phyloP scores from a whole-genome alignment of 2,113 vertebrate species.

The Tachycineta bicolor region DNA sequence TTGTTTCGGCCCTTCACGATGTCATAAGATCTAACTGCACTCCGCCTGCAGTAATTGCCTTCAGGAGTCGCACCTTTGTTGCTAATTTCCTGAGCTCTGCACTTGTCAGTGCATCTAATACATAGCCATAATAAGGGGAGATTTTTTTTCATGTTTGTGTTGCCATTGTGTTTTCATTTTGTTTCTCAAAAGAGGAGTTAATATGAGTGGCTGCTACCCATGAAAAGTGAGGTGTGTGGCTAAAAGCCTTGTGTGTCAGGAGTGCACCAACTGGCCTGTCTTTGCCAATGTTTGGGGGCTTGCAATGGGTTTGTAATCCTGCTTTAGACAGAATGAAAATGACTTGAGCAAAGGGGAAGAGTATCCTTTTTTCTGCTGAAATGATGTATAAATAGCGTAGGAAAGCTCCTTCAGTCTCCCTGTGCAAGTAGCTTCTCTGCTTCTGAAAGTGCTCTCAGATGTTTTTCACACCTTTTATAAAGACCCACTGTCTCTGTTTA shows the following conservation, averaged over 20 bases:
- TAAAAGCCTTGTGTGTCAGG: not conserved
- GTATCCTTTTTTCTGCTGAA: not conserved
- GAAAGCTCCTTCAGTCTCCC: not conserved
- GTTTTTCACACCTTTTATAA: not conserved
- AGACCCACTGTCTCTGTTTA: not conserved
- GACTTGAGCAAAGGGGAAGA: not conserved
- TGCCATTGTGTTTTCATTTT: not conserved
- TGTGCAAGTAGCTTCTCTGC: not conserved
- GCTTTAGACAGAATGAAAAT: not conserved
- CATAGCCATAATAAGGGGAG: not conserved
- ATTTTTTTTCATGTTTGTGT: not conserved
- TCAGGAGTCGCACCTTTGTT: not conserved
- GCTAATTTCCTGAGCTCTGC: not conserved
- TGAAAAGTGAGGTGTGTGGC: not conserved
- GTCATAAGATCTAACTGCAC: not conserved
- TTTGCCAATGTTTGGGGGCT: not conserved
- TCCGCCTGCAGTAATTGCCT: not conserved
- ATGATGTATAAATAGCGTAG: not conserved
- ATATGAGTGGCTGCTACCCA: not conserved
- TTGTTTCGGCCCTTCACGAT: not conserved
- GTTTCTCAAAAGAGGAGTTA: not conserved
- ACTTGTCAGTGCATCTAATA: not conserved
- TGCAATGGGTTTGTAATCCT: not conserved
- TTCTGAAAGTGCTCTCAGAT: accelerated
- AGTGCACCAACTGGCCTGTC: not conserved